phyloP scores from a whole-genome alignment of 2,797 vertebrate species.

The Notolepis coatsorum region DNA sequence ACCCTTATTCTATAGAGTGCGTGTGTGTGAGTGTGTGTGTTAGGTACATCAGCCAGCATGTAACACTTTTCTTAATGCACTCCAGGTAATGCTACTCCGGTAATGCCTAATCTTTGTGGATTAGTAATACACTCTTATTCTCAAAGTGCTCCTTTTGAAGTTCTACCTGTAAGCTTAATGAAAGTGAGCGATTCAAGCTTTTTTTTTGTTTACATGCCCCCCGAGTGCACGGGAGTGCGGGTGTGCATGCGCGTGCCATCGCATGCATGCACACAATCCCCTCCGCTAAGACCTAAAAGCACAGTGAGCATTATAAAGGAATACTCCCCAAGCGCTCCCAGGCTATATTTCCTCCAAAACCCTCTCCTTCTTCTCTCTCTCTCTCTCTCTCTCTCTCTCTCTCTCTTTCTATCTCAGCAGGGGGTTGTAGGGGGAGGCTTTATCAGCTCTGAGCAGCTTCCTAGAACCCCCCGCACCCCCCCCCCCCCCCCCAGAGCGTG shows the following conservation, averaged over 20 bases:
- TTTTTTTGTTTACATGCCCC: slow-evolving; percentile 63
- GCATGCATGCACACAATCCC: not conserved
- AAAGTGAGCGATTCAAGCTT: slow-evolving; percentile 62
- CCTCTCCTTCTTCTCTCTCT: slow-evolving; percentile 28
- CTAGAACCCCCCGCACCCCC: slow-evolving; percentile 34
- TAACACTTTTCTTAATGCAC: slow-evolving; percentile 60
- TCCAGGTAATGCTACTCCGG: slow-evolving; percentile 65
- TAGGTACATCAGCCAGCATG: slow-evolving; percentile 42
- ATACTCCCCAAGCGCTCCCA: slow-evolving; percentile 65
- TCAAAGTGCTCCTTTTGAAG: slow-evolving; percentile 73
- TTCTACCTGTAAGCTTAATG: slow-evolving; percentile 65
- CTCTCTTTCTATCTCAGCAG: slow-evolving; percentile 32
- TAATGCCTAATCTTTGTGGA: slow-evolving; percentile 67
- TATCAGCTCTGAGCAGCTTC: slow-evolving; percentile 77
- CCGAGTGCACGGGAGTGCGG: slow-evolving; percentile 23
- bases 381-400: not conserved
- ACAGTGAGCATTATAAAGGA: slow-evolving; percentile 58
- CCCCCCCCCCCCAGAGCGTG: not conserved
- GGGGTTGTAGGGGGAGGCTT: slow-evolving; percentile 71
- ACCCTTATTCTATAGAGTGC: too few species aligned
- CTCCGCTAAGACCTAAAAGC: slow-evolving; percentile 64
- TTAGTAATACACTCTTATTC: slow-evolving; percentile 75
- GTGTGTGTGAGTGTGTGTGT: too few species aligned
- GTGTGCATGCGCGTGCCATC: slow-evolving; percentile 11
- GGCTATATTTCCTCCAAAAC: slow-evolving; percentile 54